Evolutionary conservation across 1,140 invertebrate species (phyloP).

Genomic region (Wiebesia pumilae): DNA sequence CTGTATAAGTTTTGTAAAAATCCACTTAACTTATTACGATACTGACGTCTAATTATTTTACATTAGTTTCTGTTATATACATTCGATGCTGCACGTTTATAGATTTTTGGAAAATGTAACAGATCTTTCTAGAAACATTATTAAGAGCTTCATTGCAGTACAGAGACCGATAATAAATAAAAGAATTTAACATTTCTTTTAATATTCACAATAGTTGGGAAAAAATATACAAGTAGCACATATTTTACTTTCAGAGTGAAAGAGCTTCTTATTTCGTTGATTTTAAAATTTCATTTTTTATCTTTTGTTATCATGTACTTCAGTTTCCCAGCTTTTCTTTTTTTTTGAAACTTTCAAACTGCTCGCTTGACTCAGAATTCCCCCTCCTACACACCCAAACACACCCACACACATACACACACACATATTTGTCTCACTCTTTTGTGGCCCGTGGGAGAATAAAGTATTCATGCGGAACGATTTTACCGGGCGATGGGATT

Average conservation of each 20-base stretch:
- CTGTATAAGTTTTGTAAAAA: too few relatives aligned
- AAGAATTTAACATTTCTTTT: too few relatives aligned
- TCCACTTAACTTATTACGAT: too few relatives aligned
- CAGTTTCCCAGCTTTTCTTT: not conserved
- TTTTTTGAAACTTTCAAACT: conserved; percentile 3
- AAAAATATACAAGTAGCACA: not conserved
- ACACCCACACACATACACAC: too few relatives aligned
- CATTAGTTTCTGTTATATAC: too few relatives aligned
- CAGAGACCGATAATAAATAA: too few relatives aligned
- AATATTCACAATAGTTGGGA: not conserved
- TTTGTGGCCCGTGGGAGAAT: conserved; percentile 4
- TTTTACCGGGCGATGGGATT: not conserved
- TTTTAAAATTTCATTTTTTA: not conserved
- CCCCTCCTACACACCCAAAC: too few relatives aligned
- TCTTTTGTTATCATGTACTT: not conserved
- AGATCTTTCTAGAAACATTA: not conserved
- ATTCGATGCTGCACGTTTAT: too few relatives aligned
- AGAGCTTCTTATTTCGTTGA: not conserved
- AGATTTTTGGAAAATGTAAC: not conserved
- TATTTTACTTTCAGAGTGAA: not conserved
- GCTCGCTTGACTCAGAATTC: not conserved
- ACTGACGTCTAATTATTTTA: too few relatives aligned
- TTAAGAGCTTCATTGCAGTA: not conserved
- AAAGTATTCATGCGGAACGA: conserved; percentile 4
- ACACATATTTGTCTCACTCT: not conserved